Percentiles rank a stretch among this genome's conserved stretches.
These are phyloP conservation scores for Camelus bactrianus DNA, from an alignment of 2,113 vertebrate species.

Conservation along the genomic window DNA sequence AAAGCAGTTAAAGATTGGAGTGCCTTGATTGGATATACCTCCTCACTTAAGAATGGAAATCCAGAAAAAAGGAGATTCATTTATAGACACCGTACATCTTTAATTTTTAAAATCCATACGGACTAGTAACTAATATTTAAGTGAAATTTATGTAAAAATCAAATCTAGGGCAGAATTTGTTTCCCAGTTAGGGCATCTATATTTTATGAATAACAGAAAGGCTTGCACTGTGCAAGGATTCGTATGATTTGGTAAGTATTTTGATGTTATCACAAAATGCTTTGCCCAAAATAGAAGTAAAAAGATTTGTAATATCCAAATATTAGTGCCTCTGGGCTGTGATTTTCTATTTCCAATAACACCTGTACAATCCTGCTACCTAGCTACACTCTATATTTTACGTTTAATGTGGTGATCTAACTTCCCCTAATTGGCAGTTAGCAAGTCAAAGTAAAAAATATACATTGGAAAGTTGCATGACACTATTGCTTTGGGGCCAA, in stretches of 20 bases:
- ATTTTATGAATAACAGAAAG: not conserved
- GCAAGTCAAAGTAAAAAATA: conserved; percentile 47
- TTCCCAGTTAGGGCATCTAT: not conserved
- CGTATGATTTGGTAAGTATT: not conserved
- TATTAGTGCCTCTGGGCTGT: not conserved
- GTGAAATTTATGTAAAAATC: conserved; percentile 21
- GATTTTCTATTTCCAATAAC: not conserved
- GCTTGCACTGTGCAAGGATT: not conserved
- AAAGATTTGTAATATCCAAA: not conserved
- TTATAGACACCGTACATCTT: not conserved
- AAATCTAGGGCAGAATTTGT: not conserved
- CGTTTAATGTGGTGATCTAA: conserved; percentile 32
- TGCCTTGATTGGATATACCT: not conserved
- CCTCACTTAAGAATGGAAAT: not conserved
- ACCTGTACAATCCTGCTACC: not conserved
- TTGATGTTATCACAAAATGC: conserved; percentile 5
- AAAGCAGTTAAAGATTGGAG: not conserved
- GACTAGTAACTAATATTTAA: conserved; percentile 11
- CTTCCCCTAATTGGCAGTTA: conserved; percentile 62
- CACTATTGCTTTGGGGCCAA: not conserved
- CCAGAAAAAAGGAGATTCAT: not conserved
- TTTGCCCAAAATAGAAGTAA: not conserved
- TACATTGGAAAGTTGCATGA: conserved; percentile 55
- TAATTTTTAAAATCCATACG: not conserved
- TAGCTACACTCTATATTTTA: not conserved